Percentiles rank a stretch among this genome's conserved stretches.
These are phyloP conservation scores for Leptobrachium ailaonicum DNA, from an alignment of 2,113 vertebrate genomes.

Conservation along the genomic window DNA sequence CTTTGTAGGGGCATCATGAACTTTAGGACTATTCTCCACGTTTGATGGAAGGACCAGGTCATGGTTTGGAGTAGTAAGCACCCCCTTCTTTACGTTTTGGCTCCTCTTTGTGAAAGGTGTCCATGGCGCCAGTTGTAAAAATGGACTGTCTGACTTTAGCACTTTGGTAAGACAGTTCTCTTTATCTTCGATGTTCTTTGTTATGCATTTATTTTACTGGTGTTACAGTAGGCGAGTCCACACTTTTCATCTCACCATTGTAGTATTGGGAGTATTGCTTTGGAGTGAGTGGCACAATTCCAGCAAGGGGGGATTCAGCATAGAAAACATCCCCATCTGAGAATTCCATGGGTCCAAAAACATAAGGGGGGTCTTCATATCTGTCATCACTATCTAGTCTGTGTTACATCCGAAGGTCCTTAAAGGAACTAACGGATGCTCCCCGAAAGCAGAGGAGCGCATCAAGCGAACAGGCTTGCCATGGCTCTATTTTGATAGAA, in stretches of 20 bases:
- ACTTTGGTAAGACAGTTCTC: slow-evolving; percentile 69
- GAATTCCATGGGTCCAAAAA: slow-evolving; percentile 67
- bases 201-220: slow-evolving; percentile 58
- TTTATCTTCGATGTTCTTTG: slow-evolving; percentile 73
- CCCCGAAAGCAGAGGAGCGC: slow-evolving; percentile 32
- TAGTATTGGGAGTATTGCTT: slow-evolving; percentile 55
- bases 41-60: slow-evolving; percentile 48
- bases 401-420: slow-evolving; percentile 68
- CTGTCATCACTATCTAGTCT: slow-evolving; percentile 61
- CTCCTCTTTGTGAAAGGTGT: slow-evolving; percentile 69
- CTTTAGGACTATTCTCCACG: slow-evolving; percentile 62
- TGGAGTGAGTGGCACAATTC: slow-evolving; percentile 4
- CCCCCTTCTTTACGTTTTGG: slow-evolving; percentile 62
- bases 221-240: slow-evolving; percentile 56
- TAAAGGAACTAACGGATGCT: slow-evolving; percentile 48
- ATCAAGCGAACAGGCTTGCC: slow-evolving; percentile 77
- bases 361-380: slow-evolving; percentile 34
- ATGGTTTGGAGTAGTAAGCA: slow-evolving; percentile 63
- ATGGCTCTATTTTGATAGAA: slow-evolving; percentile 82
- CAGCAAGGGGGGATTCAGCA: slow-evolving; percentile 55
- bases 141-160: slow-evolving; percentile 61
- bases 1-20: slow-evolving; percentile 62
- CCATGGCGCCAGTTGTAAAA: slow-evolving; percentile 72
- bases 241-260: slow-evolving; percentile 51
- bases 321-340: slow-evolving; percentile 52